Base-by-base conservation (phyloP, 2,888 invertebrate genomes). In the Caenorhabditis doughertyi region DNA sequence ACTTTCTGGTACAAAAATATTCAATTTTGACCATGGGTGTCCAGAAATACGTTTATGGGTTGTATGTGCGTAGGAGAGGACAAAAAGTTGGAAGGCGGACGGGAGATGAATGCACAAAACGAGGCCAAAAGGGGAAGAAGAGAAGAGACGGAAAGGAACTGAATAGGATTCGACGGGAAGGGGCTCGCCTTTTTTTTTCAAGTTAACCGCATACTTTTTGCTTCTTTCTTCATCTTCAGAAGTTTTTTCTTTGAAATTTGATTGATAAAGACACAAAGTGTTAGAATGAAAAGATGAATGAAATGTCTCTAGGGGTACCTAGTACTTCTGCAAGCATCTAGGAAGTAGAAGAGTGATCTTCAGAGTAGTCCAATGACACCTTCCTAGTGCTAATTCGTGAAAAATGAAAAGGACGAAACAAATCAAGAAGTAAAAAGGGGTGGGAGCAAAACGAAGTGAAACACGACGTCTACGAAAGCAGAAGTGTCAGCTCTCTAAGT, bases 51-150 rank as follows among this genome's bases (percentile, higher is more conserved):
- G 73, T 73, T 67, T 65, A 73, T 68, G 81, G 68, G 64, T 44
- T 23, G 60, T 47, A 29, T 32, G 49, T 42, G 62, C 42, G 44
- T 65, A 72, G 51, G 51, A 58, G 51, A 60, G 67, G 71, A 72
- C 67, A 64, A 68, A 73, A 72, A 80, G 72, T 71, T 72, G 60
- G 72, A 60, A 74, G 62, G 55, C 51, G 47, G 53, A 56, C 64
- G 65, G 65, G 79, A 56, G 73, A 80, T 73, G 79, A 79, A 71
- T 71, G 79, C 70, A 64, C 62, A 64, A 79, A 70, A 71, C 79
- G 70, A 79, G 70, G 74, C 62, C 73, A 44, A 55, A n/a, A 72
- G 53, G 62, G 51, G 53, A 62, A 72, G 62, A 62, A 51, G 64
- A 65, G 55, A 64, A 56, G 39, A 72, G 56, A 51, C 55, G 71